Percentiles rank a stretch among this genome's conserved stretches.
These are phyloP conservation scores for Siniperca undulata DNA, from an alignment of 2,797 vertebrate species.

Conservation along the genomic window DNA sequence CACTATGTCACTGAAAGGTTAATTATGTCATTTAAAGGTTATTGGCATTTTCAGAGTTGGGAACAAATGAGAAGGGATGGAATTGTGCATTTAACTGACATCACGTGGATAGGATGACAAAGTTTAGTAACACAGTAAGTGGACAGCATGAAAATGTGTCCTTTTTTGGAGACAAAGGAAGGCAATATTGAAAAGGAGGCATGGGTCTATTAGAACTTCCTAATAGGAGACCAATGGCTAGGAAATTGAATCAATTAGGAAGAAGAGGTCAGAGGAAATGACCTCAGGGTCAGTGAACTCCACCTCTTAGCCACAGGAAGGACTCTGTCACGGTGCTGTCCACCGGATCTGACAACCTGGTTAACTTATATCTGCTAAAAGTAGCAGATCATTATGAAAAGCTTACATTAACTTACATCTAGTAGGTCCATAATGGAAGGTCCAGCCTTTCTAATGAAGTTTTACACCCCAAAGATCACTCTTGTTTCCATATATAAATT, in stretches of 20 bases:
- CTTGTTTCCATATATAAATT: neutral
- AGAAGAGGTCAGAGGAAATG: conserved; percentile 85
- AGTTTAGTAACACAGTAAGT: conserved; percentile 9
- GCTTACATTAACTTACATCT: neutral
- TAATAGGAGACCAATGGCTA: conserved; percentile 79
- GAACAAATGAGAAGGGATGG: neutral
- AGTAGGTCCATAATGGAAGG: neutral
- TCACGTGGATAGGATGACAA: conserved; percentile 37
- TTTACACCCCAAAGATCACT: neutral
- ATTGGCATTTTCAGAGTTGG: neutral
- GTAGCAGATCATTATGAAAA: conserved; percentile 15
- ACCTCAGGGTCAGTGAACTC: conserved; percentile 79
- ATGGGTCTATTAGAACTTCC: conserved; percentile 70
- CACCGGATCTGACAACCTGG: conserved; percentile 45
- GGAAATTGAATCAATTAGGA: conserved; percentile 87
- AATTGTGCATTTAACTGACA: conserved; percentile 37
- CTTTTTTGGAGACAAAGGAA: conserved; percentile 47
- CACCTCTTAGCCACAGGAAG: conserved; percentile 72
- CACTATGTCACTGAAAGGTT: conserved; percentile 42
- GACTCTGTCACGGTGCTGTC: conserved; percentile 63
- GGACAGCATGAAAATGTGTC: conserved; percentile 19
- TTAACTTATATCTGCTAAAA: conserved; percentile 18
- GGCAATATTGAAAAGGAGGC: conserved; percentile 35
- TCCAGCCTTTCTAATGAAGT: neutral
- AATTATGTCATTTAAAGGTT: conserved; percentile 59